Percentiles rank a stretch among this genome's conserved stretches.
Evolutionary conservation across 2,797 vertebrate species (phyloP).

Genomic region (Mus minutoides): DNA sequence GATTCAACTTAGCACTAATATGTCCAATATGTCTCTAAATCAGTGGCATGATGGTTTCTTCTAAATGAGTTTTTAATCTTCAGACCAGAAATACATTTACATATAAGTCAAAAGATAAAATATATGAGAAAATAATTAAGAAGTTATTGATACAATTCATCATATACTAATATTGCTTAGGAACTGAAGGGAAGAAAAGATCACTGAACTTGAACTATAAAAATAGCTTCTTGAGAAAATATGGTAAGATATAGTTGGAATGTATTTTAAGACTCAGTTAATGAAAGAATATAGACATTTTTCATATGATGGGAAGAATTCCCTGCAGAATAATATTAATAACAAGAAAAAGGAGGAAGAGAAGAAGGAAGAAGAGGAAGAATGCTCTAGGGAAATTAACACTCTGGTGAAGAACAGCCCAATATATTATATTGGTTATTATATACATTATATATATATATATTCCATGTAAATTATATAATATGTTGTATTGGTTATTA

Average conservation of each 20-base stretch:
- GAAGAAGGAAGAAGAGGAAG: background rate
- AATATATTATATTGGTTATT: background rate
- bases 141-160: background rate
- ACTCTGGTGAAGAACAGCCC: background rate
- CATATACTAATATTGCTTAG: background rate
- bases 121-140: background rate
- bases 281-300: background rate
- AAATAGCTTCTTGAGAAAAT: background rate
- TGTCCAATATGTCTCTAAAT: background rate
- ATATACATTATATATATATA: too few relatives aligned
- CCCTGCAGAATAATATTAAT: background rate
- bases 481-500: too few relatives aligned
- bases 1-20: background rate
- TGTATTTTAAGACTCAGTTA: background rate
- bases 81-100: background rate
- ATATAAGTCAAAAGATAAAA: background rate
- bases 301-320: background rate
- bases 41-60: background rate
- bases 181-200: background rate
- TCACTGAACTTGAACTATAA: background rate
- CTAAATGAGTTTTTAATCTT: background rate
- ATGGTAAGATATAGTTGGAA: background rate
- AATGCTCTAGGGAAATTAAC: background rate
- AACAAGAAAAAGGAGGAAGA: background rate
- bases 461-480: too few relatives aligned